Conservation (phyloP, 2,888 invertebrate genomes). For the Eupithecia abbreviata region DNA sequence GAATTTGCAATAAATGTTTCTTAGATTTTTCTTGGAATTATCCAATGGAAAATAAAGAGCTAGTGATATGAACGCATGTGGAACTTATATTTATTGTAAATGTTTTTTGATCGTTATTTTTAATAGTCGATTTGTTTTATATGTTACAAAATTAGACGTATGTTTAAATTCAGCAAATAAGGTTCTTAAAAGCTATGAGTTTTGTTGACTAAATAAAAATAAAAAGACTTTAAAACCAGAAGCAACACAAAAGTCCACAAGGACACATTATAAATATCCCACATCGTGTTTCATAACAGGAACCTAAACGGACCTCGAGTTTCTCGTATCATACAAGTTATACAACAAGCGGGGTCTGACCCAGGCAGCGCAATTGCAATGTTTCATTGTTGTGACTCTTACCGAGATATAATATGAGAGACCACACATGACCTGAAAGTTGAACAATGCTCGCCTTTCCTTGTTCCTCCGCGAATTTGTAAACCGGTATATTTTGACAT, state of each 20-base stretch:
- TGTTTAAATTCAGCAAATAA: neutral
- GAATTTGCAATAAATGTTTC: neutral
- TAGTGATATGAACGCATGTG: neutral
- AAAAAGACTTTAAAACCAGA: neutral
- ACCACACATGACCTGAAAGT: conserved; percentile 52
- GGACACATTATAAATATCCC: neutral
- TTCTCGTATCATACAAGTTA: conserved; percentile 2
- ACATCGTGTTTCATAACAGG: neutral
- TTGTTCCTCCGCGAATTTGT: conserved; percentile 18
- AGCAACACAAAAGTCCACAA: neutral
- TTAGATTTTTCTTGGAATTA: neutral
- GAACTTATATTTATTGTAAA: neutral
- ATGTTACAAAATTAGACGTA: neutral
- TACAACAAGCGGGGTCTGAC: conserved; percentile 26
- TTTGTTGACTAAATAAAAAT: neutral
- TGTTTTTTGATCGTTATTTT: neutral
- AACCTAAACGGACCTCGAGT: conserved; percentile 14
- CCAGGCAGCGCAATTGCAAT: conserved; percentile 28
- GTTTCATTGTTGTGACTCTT: conserved; percentile 27
- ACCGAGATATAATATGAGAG: conserved; percentile 40
- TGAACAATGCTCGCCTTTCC: conserved; percentile 41
- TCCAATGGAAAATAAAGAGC: neutral
- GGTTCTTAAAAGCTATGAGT: neutral
- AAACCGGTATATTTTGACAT: neutral
- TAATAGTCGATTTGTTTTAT: neutral